phyloP scores from a whole-genome alignment of 64 coral and sea anemone species.

The Montipora efflorescens region DNA sequence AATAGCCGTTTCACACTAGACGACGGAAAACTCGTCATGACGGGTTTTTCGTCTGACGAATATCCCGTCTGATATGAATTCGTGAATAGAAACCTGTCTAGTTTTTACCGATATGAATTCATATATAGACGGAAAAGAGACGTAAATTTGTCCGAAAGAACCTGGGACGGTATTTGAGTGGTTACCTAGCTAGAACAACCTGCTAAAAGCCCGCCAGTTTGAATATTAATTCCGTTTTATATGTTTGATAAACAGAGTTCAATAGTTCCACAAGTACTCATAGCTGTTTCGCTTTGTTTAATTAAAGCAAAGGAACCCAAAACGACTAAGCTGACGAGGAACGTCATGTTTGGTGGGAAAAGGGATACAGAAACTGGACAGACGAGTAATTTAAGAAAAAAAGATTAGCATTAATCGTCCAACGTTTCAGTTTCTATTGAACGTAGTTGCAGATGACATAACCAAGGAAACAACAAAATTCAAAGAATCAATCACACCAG shows the following conservation, averaged over 20 bases:
- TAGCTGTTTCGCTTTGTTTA: too few species aligned
- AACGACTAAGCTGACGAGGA: constrained; percentile 11
- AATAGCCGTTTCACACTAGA: not conserved
- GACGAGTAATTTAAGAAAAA: constrained; percentile 51
- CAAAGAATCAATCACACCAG: constrained; percentile 31
- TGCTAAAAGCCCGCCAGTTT: too few species aligned
- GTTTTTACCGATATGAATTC: not conserved
- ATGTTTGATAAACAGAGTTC: not conserved
- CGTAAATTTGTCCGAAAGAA: too few species aligned
- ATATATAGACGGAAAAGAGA: not conserved
- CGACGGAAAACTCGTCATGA: not conserved
- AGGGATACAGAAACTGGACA: constrained; percentile 51
- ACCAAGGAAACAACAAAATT: constrained; percentile 27
- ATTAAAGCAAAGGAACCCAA: not conserved
- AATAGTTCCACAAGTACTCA: not conserved
- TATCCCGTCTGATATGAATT: not conserved
- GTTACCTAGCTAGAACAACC: too few species aligned
- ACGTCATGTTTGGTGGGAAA: constrained; percentile 35
- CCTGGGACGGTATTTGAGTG: too few species aligned
- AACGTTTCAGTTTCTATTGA: constrained; percentile 9
- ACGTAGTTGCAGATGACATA: not conserved
- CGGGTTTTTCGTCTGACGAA: too few species aligned
- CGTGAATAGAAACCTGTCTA: not conserved
- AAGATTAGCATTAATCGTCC: constrained; percentile 32
- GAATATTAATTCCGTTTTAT: not conserved